Base-by-base conservation (phyloP, 2,113 vertebrate genomes). In the Platichthys flesus region DNA sequence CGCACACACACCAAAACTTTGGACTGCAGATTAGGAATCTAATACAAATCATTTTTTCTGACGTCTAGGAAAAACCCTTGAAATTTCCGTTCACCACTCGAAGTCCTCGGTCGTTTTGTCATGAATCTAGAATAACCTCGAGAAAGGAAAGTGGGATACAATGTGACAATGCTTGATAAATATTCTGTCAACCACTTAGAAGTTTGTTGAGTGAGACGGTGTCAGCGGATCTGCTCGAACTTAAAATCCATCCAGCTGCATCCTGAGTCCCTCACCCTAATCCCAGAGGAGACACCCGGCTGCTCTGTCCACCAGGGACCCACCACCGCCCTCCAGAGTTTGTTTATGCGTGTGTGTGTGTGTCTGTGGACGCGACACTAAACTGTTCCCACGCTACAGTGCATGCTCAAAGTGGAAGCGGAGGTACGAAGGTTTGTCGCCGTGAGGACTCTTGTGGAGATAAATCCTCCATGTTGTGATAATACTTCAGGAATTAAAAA, bases 351-450 rank as follows among this genome's bases (percentile, higher is more conserved):
- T 9, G 2, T 37, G 24, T 31, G 31, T 31, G 31, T 28, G 28
- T 28, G 28, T 23, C 23, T 23, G 23, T 31, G 31, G 31, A 31
- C 31, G 31, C 24, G 60, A 47, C 56, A 31, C 24, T 6, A 2
- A 31, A 26, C 31, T 60, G 14, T 51, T 74, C 10, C 62, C 47
- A 28, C 40, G 61, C 75, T 72, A 21, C 60, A 45, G 57, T 57
- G 70, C 56, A 61, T 45, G 24, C 47, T 75, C 55, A 67, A 65
- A 77, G 63, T 76, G 45, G 76, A 76, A 73, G n/a, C 28, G 55
- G 72, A 40, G 82, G 85, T 68, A 87, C 87, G 87, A 91, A 83
- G 71, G 73, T 76, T 72, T 45, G 40, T 59, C n/a, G 9, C 74
- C 14, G 0, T 47, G 49, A 76, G 75, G 51, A 74, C 66, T 62